Conservation (phyloP, 2,888 invertebrate species). For the Galerucella nymphaeae region DNA sequence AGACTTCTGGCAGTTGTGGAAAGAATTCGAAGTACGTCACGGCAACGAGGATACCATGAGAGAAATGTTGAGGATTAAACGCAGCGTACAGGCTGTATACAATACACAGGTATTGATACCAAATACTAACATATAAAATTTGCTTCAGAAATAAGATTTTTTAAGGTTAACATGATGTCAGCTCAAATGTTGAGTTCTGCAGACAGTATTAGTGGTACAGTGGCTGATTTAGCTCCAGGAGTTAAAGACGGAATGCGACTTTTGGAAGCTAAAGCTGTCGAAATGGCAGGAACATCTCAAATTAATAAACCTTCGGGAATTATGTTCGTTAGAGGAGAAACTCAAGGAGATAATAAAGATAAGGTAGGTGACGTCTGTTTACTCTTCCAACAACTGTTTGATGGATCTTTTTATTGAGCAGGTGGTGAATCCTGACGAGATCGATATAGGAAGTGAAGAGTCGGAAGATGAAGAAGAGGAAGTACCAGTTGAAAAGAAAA, state of each 20-base stretch:
- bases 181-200: conserved; percentile 93
- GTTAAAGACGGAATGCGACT: conserved; percentile 89
- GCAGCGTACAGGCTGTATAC: conserved; percentile 97
- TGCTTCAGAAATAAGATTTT: neutral
- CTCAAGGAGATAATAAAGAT: conserved; percentile 78
- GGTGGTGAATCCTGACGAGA: conserved; percentile 88
- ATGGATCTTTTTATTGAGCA: neutral
- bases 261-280: conserved; percentile 85
- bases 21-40: conserved; percentile 98
- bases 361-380: conserved; percentile 57
- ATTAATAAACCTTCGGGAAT: conserved; percentile 67
- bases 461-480: conserved; percentile 70
- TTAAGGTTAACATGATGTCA: conserved; percentile 93
- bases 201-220: conserved; percentile 73
- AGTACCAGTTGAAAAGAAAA: conserved; percentile 84
- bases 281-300: conserved; percentile 70
- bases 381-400: neutral
- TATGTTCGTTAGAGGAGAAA: conserved; percentile 89
- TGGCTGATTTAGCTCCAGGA: conserved; percentile 79
- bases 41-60: conserved; percentile 99
- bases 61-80: conserved; percentile 97
- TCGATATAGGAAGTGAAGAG: conserved; percentile 79
- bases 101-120: conserved; percentile 80
- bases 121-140: neutral
- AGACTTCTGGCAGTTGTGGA: conserved; percentile 99